These are phyloP conservation scores for Coptodon rendalli DNA, from an alignment of 2,113 vertebrate species.

Conservation along the genomic window DNA sequence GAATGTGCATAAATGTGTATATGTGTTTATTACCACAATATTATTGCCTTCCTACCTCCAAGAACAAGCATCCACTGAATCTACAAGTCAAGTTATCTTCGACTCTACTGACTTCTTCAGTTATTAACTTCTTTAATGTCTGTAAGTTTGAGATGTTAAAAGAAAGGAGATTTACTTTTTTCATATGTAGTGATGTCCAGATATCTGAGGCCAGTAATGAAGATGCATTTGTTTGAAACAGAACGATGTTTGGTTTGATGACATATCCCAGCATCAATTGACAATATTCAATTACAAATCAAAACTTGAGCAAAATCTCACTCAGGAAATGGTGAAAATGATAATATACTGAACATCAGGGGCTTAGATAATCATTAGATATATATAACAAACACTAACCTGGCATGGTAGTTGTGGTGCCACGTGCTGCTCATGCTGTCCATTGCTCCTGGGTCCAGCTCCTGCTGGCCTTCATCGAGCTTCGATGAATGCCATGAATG, in stretches of 20 bases:
- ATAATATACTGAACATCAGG: not conserved
- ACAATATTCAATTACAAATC: not conserved
- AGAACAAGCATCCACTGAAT: not conserved
- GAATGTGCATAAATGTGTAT: not conserved
- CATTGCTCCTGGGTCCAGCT: constrained; percentile 77
- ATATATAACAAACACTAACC: constrained; percentile 65
- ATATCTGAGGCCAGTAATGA: not conserved
- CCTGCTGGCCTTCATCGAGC: constrained; percentile 70
- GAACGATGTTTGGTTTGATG: not conserved
- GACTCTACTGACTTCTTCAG: not conserved
- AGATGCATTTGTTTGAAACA: not conserved
- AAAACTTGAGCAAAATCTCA: not conserved
- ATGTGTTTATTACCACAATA: not conserved
- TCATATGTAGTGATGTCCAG: not conserved
- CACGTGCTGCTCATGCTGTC: constrained; percentile 81
- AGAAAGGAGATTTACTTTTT: not conserved
- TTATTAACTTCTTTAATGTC: not conserved
- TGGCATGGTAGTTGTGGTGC: constrained; percentile 86
- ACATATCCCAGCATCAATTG: not conserved
- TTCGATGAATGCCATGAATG: constrained; percentile 94
- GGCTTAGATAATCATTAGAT: not conserved
- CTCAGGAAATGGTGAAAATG: not conserved
- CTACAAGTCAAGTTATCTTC: not conserved
- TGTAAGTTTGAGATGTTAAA: not conserved
- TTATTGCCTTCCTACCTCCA: not conserved